Evolutionary conservation across 2,113 vertebrate species (phyloP).

Genomic region (Equus quagga): DNA sequence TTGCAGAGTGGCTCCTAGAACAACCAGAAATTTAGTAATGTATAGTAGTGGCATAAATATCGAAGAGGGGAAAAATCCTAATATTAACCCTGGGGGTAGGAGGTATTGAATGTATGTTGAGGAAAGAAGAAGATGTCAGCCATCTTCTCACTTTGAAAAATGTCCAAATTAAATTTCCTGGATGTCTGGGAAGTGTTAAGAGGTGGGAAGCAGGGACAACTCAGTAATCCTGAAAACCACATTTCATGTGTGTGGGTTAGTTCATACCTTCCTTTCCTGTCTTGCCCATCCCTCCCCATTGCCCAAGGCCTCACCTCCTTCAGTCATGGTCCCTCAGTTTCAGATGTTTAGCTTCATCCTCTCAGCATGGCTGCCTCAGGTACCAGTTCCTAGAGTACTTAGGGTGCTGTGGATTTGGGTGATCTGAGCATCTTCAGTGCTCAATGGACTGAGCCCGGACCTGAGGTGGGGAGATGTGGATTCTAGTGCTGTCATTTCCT

Average conservation of each 20-base stretch:
- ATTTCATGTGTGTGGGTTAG: accelerated
- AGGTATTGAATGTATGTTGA: background rate
- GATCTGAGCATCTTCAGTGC: background rate
- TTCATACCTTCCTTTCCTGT: background rate
- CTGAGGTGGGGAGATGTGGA: background rate
- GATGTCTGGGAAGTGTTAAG: background rate
- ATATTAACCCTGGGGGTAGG: background rate
- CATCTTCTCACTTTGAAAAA: background rate
- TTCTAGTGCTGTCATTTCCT: background rate
- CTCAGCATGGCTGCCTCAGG: background rate
- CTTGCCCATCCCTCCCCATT: background rate
- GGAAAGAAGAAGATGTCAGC: background rate
- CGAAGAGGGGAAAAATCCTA: background rate
- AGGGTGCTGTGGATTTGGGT: background rate
- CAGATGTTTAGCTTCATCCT: background rate
- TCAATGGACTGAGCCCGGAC: background rate
- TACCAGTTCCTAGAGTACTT: background rate
- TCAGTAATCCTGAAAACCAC: too few species aligned
- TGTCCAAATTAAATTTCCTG: background rate
- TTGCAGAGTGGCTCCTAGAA: background rate
- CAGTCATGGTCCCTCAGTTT: background rate
- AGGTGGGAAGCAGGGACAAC: background rate
- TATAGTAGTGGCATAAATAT: background rate
- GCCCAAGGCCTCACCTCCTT: background rate
- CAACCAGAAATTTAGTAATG: background rate